Evolutionary conservation across 2,797 vertebrate genomes (phyloP).

Genomic region (Spinibarbus caldwelli): DNA sequence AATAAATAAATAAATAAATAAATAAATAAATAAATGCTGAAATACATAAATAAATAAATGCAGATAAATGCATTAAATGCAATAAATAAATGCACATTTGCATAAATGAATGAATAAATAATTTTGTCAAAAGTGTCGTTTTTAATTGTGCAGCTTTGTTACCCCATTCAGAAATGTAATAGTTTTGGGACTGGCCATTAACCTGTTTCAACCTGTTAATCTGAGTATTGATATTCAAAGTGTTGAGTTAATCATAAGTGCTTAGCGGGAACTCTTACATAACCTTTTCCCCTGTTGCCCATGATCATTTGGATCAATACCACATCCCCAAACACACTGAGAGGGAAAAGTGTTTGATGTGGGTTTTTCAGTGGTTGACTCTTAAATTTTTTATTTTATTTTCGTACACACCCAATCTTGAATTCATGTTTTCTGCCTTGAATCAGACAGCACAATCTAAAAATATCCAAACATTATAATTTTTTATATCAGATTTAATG

Average conservation of each 20-base stretch:
- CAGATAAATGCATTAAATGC: no score
- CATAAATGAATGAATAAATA: no score
- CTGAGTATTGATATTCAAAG: not conserved
- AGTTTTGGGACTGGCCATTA: not conserved
- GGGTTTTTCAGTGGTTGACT: not conserved
- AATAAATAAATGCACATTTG: no score
- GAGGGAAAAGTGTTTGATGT: not conserved
- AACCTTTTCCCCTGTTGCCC: not conserved
- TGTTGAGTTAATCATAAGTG: not conserved
- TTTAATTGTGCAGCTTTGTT: not conserved
- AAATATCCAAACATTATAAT: not conserved
- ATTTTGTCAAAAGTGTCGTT: no score
- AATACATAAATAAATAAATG: no score
- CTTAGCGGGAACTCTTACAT: not conserved
- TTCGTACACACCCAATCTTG: not conserved
- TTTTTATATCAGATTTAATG: constrained; percentile 10
- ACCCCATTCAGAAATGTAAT: not conserved
- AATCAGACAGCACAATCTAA: not conserved
- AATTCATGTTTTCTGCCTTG: not conserved
- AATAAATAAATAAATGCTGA: no score
- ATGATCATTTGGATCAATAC: not conserved
- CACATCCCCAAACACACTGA: not conserved
- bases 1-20: no score
- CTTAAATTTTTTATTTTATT: not conserved
- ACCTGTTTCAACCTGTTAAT: not conserved